A percentile compares a stretch with the other conserved stretches of the same genome.
phyloP scores from a whole-genome alignment of 1,140 invertebrate genomes.

The Cotesia vestalis region DNA sequence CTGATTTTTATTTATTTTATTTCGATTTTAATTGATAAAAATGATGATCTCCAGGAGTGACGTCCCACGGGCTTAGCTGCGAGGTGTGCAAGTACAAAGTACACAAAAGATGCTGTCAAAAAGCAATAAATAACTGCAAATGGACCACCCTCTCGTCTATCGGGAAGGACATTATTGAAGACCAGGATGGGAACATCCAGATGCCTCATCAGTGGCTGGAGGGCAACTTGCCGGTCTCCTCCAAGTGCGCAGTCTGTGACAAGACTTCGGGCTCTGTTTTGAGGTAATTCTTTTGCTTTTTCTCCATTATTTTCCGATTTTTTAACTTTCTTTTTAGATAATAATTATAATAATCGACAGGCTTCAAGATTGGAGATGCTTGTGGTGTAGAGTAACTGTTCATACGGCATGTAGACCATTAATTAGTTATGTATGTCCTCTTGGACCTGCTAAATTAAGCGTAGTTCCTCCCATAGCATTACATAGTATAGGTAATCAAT shows the following conservation, averaged over 20 bases:
- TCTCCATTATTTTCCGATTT: constrained; percentile 3
- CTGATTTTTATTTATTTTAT: constrained; percentile 24
- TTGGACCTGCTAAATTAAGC: constrained; percentile 88
- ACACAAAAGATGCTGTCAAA: constrained; percentile 91
- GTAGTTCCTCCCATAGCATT: constrained; percentile 92
- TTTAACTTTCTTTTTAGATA: constrained; percentile 7
- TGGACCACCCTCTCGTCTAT: constrained; percentile 95
- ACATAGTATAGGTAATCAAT: constrained; percentile 81
- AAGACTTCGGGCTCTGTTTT: constrained; percentile 96
- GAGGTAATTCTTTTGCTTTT: constrained; percentile 65
- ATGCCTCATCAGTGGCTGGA: constrained; percentile 99
- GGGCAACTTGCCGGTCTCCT: constrained; percentile 93
- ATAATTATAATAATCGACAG: constrained; percentile 61
- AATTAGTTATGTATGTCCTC: constrained; percentile 78
- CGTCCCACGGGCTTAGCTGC: constrained; percentile 92
- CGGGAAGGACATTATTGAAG: constrained; percentile 92
- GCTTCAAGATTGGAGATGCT: constrained; percentile 94
- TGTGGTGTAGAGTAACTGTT: constrained; percentile 94
- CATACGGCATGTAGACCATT: constrained; percentile 87
- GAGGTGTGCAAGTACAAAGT: constrained; percentile 97
- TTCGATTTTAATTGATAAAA: constrained; percentile 21
- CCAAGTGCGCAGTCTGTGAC: constrained; percentile 93
- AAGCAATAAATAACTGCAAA: constrained; percentile 94
- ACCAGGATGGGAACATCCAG: constrained; percentile 89
- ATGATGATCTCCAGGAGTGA: constrained; percentile 73